These are phyloP conservation scores for Montipora sp. DNA, from an alignment of 64 coral and sea anemone genomes.

Conservation along the genomic window DNA sequence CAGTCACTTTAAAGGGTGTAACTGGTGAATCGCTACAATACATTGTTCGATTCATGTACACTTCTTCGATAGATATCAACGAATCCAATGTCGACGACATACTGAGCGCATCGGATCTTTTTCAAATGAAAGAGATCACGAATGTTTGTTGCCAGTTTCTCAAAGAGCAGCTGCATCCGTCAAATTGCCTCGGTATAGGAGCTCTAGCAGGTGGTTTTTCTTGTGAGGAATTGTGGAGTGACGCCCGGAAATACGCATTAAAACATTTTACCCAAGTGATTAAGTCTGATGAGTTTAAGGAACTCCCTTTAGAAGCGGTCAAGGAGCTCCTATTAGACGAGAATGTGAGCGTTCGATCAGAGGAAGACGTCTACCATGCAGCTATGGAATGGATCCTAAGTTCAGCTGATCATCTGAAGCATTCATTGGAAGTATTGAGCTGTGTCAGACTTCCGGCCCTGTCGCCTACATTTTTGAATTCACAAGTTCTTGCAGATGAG, in stretches of 20 bases:
- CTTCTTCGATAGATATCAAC: conserved; percentile 65
- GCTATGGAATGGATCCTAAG: conserved; percentile 79
- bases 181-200: conserved; percentile 85
- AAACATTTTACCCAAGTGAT: conserved; percentile 84
- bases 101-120: conserved; percentile 77
- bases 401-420: conserved; percentile 27
- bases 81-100: conserved; percentile 84
- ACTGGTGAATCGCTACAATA: conserved; percentile 67
- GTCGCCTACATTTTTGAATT: conserved; percentile 70
- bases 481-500: conserved; percentile 65
- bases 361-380: conserved; percentile 91
- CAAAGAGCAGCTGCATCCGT: conserved; percentile 86
- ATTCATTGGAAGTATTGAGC: conserved; percentile 62
- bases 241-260: conserved; percentile 78
- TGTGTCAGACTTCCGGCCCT: conserved; percentile 88
- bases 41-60: conserved; percentile 85
- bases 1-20: conserved; percentile 61
- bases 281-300: conserved; percentile 82
- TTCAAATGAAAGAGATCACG: conserved; percentile 84
- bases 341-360: conserved; percentile 85
- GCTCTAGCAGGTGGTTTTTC: conserved; percentile 79
- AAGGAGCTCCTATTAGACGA: conserved; percentile 80
- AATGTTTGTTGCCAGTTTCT: conserved; percentile 92
- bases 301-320: conserved; percentile 68
- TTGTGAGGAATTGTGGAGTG: conserved; percentile 71